Base-by-base conservation (phyloP, 2,797 vertebrate species). In the Eleutherodactylus coqui region DNA sequence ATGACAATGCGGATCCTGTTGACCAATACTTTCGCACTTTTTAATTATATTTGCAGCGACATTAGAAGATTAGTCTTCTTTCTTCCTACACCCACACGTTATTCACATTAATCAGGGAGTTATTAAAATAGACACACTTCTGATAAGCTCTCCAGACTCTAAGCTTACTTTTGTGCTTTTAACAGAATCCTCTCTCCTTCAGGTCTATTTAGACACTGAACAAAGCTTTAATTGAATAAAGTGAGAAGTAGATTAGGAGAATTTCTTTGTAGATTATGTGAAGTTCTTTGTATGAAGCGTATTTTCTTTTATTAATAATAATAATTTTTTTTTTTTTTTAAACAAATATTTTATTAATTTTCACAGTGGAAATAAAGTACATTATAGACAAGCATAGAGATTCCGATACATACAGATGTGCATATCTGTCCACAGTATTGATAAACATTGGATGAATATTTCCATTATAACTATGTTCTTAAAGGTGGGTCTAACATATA, bases 41-140 rank as follows among this genome's bases (percentile, higher is more conserved):
- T 87, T 90, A 89, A 92, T 92, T 93, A 87, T 90, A 92, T 92
- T 90, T 91, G 88, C 90, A 91, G 91, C 90, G 88, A 75, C 87
- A 87, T 87, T 88, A 83, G 89, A 91, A 91, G 91, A 93, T 91
- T 78, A 83, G 49, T 45, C 72, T 55, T 49, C 47, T 82, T 86
- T 82, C 85, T 77, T 82, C 36, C 60, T 82, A 88, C 87, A 88
- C 89, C 85, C 86, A 91, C 82, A 70, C 67, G 89, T 89, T 88
- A 86, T 85, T 86, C 86, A 84, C 89, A 90, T 89, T 89, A 90
- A 90, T 90, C 88, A 90, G 88, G 91, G 69, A 84, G 83, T 90
- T 92, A 93, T 92, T 92, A 93, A 92, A 91, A 91, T 58, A 91
- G 88, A 87, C 88, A 90, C 85, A 90, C 76, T 89, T 92, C 88